Evolutionary conservation across 1,140 invertebrate species (phyloP).

Genomic region (Oryctes rhinoceros): DNA sequence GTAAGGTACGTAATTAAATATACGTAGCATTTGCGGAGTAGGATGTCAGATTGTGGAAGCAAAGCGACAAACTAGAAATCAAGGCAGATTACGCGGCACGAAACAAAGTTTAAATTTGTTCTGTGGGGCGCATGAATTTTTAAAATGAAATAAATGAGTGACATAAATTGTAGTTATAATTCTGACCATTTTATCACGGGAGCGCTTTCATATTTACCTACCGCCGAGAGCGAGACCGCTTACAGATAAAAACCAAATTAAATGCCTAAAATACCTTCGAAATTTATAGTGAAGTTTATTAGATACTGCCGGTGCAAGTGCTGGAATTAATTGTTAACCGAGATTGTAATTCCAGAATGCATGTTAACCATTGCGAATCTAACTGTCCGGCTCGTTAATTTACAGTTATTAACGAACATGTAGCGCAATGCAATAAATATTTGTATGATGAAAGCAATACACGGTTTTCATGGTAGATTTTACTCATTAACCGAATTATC

Average conservation of each 20-base stretch:
- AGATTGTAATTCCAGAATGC: constrained; percentile 41
- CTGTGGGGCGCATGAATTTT: constrained; percentile 7
- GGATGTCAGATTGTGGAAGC: background rate
- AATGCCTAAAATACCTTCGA: constrained; percentile 34
- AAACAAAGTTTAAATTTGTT: constrained; percentile 32
- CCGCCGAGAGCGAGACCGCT: constrained; percentile 1
- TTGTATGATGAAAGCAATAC: background rate
- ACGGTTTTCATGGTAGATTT: background rate
- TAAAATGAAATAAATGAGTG: constrained; percentile 33
- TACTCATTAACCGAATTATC: background rate
- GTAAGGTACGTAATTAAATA: too few relatives aligned
- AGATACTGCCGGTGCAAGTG: constrained; percentile 19
- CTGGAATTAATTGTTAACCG: constrained; percentile 39
- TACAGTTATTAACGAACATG: constrained; percentile 9
- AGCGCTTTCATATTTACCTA: constrained; percentile 30
- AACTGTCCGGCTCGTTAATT: constrained; percentile 18
- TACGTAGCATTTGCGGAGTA: too few relatives aligned
- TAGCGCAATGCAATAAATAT: background rate
- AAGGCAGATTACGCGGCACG: background rate
- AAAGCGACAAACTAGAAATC: constrained; percentile 20
- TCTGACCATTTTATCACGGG: constrained; percentile 1
- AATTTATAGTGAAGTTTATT: constrained; percentile 38
- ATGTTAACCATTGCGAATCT: constrained; percentile 32
- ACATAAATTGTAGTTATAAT: constrained; percentile 18
- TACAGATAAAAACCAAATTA: constrained; percentile 38